Evolutionary conservation across 2,797 vertebrate species (phyloP), one percentile per base, ranked within the genome.

Genomic region (Rallus crepitans): DNA sequence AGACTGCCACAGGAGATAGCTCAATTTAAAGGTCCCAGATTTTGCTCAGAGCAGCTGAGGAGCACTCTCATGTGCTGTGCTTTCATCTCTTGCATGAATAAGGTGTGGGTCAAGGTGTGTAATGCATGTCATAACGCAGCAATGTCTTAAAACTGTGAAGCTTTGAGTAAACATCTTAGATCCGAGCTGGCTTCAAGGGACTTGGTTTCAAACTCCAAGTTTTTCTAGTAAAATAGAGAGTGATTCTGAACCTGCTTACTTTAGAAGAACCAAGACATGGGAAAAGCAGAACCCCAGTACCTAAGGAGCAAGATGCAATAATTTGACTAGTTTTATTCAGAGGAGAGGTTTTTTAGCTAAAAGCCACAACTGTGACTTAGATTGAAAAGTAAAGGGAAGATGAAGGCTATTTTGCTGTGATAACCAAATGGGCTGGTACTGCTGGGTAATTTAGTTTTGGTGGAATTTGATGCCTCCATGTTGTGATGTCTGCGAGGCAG

Each of bases 381-480:
- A 75, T 11, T 27, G 68, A 61, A 61, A 87, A 87, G 11, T 27
- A 52, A 76, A 55, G 84, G 59, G 15, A 86, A 40, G 28, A 39
- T 5, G 7, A 70, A 86, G 60, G 40, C 33, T 56, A 1, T 93
- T 96, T 95, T 82, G 39, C 75, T 80, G 7, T 66, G 80, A 15
- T 64, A 57, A 79, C 66, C 73, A 57, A 90, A 70, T 85, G 81
- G 60, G 52, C 25, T 18, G 5, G 33, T 70, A 71, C 63, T 96
- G 78, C 60, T 2, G 21, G 60, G 23, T 94, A 95, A 92, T 95
- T 93, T 56, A 57, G 87, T 93, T 95, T 84, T 76, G 77, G 63
- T 94, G 90, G 83, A 93, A 96, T 96, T 64, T 66, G 88, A 92
- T 96, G 90, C 83, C 56, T 84, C 39, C 27, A 14, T 40, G 59